These are phyloP conservation scores for Papilio glaucus DNA, from an alignment of 1,140 invertebrate genomes.

Conservation along the genomic window DNA sequence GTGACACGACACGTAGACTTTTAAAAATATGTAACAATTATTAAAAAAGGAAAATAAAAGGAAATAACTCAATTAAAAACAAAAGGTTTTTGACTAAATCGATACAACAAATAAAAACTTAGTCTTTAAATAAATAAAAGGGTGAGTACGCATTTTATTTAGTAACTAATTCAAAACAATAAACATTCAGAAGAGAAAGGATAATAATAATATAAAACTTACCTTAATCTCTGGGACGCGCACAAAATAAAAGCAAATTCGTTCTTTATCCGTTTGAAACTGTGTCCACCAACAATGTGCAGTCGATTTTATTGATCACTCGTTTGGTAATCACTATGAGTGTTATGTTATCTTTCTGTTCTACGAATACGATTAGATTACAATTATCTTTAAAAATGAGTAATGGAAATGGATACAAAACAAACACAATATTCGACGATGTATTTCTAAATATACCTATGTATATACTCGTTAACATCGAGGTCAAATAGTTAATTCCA, in stretches of 20 bases:
- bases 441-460: background rate
- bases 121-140: too few species aligned
- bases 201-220: background rate
- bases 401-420: background rate
- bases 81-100: too few species aligned
- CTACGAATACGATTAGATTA: slow-evolving; percentile 8
- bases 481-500: too few species aligned
- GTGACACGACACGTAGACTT: too few species aligned
- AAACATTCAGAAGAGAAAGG: background rate
- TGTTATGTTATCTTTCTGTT: slow-evolving; percentile 7
- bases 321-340: background rate
- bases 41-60: too few species aligned
- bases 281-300: background rate
- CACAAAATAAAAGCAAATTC: background rate
- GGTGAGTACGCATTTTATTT: too few species aligned
- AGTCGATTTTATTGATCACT: slow-evolving; percentile 7
- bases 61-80: too few species aligned
- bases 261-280: background rate
- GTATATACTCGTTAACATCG: background rate
- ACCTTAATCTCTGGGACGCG: background rate
- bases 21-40: too few species aligned
- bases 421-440: background rate
- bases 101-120: too few species aligned
- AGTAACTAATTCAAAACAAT: too few species aligned
- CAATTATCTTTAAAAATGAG: background rate